These are phyloP conservation scores for Epinephelus coioides DNA, from an alignment of 2,797 vertebrate species.

Conservation along the genomic window DNA sequence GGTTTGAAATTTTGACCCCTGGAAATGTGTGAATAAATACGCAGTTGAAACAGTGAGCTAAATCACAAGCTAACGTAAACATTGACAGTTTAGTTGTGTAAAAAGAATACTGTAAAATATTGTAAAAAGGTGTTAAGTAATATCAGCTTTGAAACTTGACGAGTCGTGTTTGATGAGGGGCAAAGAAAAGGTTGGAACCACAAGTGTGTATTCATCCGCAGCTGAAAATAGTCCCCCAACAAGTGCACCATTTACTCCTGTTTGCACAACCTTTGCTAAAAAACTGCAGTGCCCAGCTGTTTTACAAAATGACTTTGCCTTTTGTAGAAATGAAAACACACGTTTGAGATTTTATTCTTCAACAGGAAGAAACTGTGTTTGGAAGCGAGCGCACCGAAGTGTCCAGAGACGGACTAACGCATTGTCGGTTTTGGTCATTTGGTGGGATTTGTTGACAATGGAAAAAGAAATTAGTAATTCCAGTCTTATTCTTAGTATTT, in stretches of 20 bases:
- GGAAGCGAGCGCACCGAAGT: too few species aligned
- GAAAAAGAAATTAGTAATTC: conserved; percentile 1
- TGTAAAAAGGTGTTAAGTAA: too few species aligned
- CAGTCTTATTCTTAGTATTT: conserved; percentile 9
- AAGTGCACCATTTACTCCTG: too few species aligned
- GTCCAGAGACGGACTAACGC: neutral
- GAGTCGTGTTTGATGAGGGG: too few species aligned
- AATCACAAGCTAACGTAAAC: too few species aligned
- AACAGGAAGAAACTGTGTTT: neutral
- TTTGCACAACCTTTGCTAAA: neutral
- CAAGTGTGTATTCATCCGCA: neutral
- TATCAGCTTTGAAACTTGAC: too few species aligned
- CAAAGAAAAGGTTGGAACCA: too few species aligned
- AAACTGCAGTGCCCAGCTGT: neutral
- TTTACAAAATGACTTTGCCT: neutral
- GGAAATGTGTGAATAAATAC: too few species aligned
- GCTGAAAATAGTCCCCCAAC: conserved; percentile 15
- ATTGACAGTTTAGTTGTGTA: too few species aligned
- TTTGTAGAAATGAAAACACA: neutral
- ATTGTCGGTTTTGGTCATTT: neutral
- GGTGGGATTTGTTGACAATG: neutral
- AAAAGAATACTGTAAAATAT: too few species aligned
- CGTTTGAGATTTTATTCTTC: neutral
- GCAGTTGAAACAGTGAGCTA: too few species aligned
- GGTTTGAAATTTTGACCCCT: too few species aligned